Evolutionary conservation across 2,888 invertebrate species (phyloP), one percentile per base, ranked within the genome.

Genomic region (Dendrolimus pini): DNA sequence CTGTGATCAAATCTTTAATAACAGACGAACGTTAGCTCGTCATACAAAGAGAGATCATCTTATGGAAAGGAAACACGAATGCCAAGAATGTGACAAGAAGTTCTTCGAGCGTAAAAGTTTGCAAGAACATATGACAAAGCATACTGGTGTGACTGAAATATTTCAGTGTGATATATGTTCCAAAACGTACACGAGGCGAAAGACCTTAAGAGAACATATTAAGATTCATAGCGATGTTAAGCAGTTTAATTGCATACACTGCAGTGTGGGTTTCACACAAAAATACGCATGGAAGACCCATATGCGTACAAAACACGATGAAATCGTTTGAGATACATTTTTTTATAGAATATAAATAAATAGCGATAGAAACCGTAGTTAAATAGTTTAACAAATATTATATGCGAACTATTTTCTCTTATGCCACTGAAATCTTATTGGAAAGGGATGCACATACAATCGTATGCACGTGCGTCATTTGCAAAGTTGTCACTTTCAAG

Each of bases 111-210:
- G 80, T 7, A 75, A 77, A 41, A 75, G 74, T 13, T 64, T 85
- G 42, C 80, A 79, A 56, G 77, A 76, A 41, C 88, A 89, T 59
- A 76, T 82, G 76, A 74, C 85, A 8, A 87, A 80, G 41, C 91
- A 91, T 61, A 82, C 85, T 0, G 84, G 83, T 0, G 71, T 74
- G 1, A 85, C 81, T 61, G 83, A 84, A 3, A 30, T 30, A 30
- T 87, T 78, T 55, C 71, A 80, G 9, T 85, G 85, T 56, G 68
- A 72, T 7, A 61, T 78, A 1, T 85, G 85, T 42, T 63, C 69
- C 1, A 82, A 82, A 59, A 64, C 65, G 0, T 86, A 75, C 53
- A 78, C 75, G 0, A 69, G 81, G 13, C 71, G 73, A 55, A 80
- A 78, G 55, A 78, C 80, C 0, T 61, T 86, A n/a, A 81, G 74